phyloP scores from a whole-genome alignment of 2,113 vertebrate genomes.

The Esox niger region DNA sequence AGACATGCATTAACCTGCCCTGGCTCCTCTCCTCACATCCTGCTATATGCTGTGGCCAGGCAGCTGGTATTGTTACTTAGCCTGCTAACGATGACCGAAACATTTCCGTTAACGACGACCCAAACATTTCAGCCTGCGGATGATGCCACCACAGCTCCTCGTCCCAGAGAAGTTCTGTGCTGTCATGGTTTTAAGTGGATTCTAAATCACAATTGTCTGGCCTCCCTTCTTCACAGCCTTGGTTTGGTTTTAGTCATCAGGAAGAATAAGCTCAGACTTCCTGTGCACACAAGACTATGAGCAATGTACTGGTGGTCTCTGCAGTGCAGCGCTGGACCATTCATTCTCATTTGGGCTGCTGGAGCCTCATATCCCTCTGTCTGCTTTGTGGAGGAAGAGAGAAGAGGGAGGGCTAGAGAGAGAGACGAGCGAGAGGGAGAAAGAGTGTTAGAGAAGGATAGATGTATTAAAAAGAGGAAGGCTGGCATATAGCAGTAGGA shows the following conservation, averaged over 20 bases:
- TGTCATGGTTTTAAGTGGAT: conserved; percentile 3
- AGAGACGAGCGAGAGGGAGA: neutral
- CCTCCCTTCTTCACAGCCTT: neutral
- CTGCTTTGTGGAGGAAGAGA: conserved; percentile 3
- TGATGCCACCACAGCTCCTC: neutral
- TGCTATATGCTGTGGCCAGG: neutral
- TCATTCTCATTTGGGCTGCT: conserved; percentile 5
- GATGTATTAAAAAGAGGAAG: neutral
- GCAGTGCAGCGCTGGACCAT: neutral
- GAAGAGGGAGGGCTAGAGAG: too few relatives aligned
- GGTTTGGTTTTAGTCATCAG: neutral
- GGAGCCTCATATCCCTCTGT: neutral
- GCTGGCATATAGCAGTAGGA: too few relatives aligned
- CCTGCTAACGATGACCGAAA: neutral
- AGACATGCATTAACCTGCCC: too few relatives aligned
- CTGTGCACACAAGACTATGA: conserved; percentile 2
- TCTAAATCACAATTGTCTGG: conserved; percentile 6
- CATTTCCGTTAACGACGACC: neutral
- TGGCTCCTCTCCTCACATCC: too few relatives aligned
- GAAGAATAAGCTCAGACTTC: neutral
- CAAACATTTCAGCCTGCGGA: neutral
- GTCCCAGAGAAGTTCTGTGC: neutral
- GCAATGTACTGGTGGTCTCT: neutral
- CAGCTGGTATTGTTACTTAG: neutral
- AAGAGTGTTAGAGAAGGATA: neutral